Evolutionary conservation across 2,888 invertebrate species (phyloP).

Genomic region (Caenorhabditis uteleia): DNA sequence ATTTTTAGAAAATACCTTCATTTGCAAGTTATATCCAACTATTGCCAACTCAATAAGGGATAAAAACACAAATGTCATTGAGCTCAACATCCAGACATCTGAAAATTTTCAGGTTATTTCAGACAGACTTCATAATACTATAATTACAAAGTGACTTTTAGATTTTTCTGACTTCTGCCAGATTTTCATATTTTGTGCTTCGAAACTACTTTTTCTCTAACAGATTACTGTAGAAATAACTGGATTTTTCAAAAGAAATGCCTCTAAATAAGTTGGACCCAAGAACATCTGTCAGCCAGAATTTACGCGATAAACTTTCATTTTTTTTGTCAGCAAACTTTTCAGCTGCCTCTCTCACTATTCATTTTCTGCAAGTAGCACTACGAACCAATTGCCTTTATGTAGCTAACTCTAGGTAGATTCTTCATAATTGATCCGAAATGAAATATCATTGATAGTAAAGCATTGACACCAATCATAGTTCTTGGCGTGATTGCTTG

Average conservation of each 20-base stretch:
- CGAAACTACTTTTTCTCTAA: too few relatives aligned
- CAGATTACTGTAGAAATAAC: too few relatives aligned
- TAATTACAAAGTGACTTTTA: too few relatives aligned
- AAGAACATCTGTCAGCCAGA: background rate
- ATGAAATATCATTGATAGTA: constrained; percentile 59
- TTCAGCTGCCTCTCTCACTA: background rate
- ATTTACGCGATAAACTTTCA: background rate
- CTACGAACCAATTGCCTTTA: constrained; percentile 52
- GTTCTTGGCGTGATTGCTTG: constrained; percentile 57
- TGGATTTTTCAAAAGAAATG: too few relatives aligned
- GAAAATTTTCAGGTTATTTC: constrained; percentile 10
- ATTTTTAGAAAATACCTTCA: background rate
- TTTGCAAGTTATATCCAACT: constrained; percentile 41
- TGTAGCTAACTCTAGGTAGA: constrained; percentile 53
- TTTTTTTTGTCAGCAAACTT: background rate
- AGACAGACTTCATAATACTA: too few relatives aligned
- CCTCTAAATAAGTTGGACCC: too few relatives aligned
- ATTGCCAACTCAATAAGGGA: constrained; percentile 55
- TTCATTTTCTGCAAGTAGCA: background rate
- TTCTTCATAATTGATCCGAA: constrained; percentile 56
- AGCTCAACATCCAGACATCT: constrained; percentile 61
- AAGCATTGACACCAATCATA: constrained; percentile 57
- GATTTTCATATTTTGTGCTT: too few relatives aligned
- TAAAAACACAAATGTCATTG: constrained; percentile 57
- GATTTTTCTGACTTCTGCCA: too few relatives aligned